phyloP scores from a whole-genome alignment of 2,888 invertebrate species.

The Nomada fabriciana region DNA sequence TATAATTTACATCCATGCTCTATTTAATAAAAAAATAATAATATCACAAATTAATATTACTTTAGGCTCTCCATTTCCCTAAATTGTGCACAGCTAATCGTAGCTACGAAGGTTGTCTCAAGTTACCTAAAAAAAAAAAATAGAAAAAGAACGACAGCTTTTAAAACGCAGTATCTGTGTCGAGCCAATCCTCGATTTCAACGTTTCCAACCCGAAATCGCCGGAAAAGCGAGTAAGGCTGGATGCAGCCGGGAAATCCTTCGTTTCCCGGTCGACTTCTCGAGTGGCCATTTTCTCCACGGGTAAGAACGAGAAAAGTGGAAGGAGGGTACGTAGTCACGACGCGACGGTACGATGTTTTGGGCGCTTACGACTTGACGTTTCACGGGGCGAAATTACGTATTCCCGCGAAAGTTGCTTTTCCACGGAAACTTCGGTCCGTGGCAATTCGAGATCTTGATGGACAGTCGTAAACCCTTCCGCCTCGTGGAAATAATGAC shows the following conservation, averaged over 20 bases:
- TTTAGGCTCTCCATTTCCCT: no score
- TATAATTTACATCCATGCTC: no score
- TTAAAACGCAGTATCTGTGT: background rate
- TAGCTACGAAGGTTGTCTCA: no score
- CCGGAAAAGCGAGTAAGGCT: background rate
- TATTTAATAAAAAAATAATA: no score
- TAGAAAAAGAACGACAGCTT: background rate
- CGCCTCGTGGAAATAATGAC: slow-evolving; percentile 60
- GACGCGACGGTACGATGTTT: slow-evolving; percentile 5
- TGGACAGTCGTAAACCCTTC: slow-evolving; percentile 70
- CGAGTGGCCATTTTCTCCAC: slow-evolving; percentile 3
- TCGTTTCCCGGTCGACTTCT: background rate
- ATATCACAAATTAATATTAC: no score
- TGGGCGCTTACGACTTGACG: slow-evolving; percentile 23
- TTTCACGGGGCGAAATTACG: slow-evolving; percentile 57
- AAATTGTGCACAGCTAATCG: no score
- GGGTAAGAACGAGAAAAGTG: background rate
- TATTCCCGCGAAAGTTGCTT: slow-evolving; percentile 62
- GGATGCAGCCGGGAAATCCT: background rate
- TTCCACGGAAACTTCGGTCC: slow-evolving; percentile 40
- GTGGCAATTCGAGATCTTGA: slow-evolving; percentile 64
- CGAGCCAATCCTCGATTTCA: background rate
- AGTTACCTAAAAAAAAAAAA: background rate
- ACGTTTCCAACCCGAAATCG: background rate
- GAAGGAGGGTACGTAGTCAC: background rate